Percentiles rank a stretch among this genome's conserved stretches.
Evolutionary conservation across 2,797 vertebrate genomes (phyloP).

Genomic region (Melanotaenia pygmaea): DNA sequence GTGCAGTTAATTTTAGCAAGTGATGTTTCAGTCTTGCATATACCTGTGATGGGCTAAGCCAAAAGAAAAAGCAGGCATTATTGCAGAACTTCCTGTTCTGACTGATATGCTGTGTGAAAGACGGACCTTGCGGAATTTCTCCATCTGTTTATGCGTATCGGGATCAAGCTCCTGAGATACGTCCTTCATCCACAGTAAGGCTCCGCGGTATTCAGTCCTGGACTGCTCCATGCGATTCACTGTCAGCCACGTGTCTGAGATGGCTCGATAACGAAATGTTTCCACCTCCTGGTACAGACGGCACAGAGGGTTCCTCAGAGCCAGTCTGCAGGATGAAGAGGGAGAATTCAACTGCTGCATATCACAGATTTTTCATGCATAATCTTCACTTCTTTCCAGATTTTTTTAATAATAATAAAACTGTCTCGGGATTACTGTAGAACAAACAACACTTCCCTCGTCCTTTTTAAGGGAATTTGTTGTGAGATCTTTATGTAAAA

Average conservation of each 20-base stretch:
- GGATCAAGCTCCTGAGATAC: constrained; percentile 97
- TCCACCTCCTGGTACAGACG: constrained; percentile 97
- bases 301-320: constrained; percentile 89
- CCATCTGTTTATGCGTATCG: constrained; percentile 97
- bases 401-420: no score
- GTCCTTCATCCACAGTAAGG: constrained; percentile 98
- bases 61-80: neutral
- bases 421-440: no score
- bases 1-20: neutral
- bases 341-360: neutral
- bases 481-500: neutral
- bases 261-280: constrained; percentile 95
- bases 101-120: constrained; percentile 5
- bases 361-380: neutral
- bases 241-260: constrained; percentile 97
- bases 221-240: constrained; percentile 98
- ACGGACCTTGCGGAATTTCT: constrained; percentile 97
- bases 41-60: neutral
- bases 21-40: neutral
- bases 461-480: no score
- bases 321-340: constrained; percentile 80
- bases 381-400: no score
- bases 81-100: neutral
- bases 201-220: constrained; percentile 95
- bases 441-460: no score